Evolutionary conservation across 1,140 invertebrate genomes (phyloP).

Genomic region (Bombus confusus): DNA sequence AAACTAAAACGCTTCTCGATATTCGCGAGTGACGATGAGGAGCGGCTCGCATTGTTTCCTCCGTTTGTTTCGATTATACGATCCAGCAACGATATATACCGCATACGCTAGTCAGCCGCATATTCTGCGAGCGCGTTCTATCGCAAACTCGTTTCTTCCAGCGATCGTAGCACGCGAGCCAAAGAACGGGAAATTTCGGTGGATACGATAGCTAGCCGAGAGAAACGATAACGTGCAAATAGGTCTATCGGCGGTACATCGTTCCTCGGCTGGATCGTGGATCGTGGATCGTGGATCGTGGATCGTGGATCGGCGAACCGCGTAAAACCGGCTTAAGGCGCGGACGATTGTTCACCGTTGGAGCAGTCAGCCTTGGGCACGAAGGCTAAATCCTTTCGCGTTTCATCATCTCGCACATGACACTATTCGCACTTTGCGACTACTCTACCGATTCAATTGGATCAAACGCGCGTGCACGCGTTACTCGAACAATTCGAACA

Average conservation of each 20-base stretch:
- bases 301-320: constrained; percentile 1
- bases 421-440: constrained; percentile 53
- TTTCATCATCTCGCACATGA: constrained; percentile 71
- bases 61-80: constrained; percentile 3
- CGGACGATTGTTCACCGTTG: constrained; percentile 56
- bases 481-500: constrained; percentile 1
- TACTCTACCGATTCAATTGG: constrained; percentile 51
- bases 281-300: no score
- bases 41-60: background rate
- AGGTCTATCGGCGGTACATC: background rate
- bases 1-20: constrained; percentile 6
- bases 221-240: background rate
- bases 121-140: background rate
- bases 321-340: constrained; percentile 52
- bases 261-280: constrained; percentile 5
- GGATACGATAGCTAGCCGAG: background rate
- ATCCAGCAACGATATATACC: background rate
- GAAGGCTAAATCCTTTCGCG: constrained; percentile 75
- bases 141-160: background rate
- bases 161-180: background rate
- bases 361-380: constrained; percentile 68
- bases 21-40: background rate
- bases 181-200: background rate
- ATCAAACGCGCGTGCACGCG: constrained; percentile 39
- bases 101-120: no score